Conservation (phyloP, 2,113 vertebrate species). For the Dasyprocta punctata region DNA sequence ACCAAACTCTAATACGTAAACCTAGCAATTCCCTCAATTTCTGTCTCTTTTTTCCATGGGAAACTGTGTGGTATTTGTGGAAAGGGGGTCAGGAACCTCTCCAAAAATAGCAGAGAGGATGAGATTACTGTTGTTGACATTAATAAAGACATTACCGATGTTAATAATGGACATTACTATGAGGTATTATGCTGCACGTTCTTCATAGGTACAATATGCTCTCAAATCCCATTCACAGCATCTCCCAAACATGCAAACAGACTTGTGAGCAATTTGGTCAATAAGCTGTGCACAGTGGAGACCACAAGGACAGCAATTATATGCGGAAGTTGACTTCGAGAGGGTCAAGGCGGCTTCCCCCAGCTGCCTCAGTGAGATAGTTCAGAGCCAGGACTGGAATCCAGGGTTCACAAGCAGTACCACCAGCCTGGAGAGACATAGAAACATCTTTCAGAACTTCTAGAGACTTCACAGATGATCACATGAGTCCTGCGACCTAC, state of each 20-base stretch:
- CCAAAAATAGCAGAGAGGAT: not conserved
- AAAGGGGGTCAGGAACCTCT: not conserved
- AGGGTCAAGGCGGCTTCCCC: not conserved
- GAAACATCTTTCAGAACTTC: not conserved
- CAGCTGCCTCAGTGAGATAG: not conserved
- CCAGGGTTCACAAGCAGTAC: not conserved
- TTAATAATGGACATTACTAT: not conserved
- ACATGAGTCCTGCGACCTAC: not conserved
- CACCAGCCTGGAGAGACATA: not conserved
- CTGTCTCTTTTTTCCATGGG: not conserved
- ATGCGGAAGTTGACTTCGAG: not conserved
- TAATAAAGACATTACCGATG: not conserved
- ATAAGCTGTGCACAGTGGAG: not conserved
- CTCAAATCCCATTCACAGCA: not conserved
- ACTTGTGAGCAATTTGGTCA: not conserved
- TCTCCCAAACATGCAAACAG: not conserved
- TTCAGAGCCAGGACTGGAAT: not conserved
- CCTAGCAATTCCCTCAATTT: not conserved
- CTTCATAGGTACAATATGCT: not conserved
- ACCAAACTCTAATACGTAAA: slow-evolving; percentile 1
- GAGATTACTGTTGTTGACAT: not conserved
- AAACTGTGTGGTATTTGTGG: slow-evolving; percentile 2
- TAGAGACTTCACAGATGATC: not conserved
- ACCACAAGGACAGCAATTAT: not conserved
- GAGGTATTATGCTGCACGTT: not conserved